These are phyloP conservation scores for Corvus cornix DNA, from an alignment of 2,113 vertebrate genomes.

Conservation along the genomic window DNA sequence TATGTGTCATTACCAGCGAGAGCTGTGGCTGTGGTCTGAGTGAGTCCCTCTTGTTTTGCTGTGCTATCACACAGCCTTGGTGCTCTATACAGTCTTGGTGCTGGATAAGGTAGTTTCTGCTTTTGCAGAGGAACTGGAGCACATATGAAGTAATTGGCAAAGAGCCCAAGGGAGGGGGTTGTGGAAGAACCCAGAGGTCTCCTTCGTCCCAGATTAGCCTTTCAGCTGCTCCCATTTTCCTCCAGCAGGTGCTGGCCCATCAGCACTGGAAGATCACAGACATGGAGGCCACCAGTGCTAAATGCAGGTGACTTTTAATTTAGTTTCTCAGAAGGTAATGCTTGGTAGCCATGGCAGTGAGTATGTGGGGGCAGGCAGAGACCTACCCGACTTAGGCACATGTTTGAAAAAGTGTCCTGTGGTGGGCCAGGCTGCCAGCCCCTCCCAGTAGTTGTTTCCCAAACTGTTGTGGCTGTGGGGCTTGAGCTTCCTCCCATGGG, in stretches of 20 bases:
- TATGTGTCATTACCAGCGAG: background rate
- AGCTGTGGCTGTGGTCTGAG: background rate
- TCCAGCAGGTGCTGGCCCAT: background rate
- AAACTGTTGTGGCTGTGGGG: background rate
- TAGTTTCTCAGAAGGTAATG: background rate
- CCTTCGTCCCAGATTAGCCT: background rate
- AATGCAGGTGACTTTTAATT: background rate
- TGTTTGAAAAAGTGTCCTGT: background rate
- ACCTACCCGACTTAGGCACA: fast-evolving
- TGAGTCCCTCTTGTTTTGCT: background rate
- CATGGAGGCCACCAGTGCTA: background rate
- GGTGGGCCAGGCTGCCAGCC: background rate
- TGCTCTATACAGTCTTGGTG: background rate
- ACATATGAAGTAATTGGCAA: background rate
- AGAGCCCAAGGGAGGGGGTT: background rate
- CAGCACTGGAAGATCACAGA: background rate
- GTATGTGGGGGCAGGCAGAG: background rate
- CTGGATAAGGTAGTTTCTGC: background rate
- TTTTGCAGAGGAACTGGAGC: background rate
- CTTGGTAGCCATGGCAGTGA: background rate
- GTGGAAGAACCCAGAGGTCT: background rate
- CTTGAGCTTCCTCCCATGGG: background rate
- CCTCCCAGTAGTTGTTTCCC: background rate
- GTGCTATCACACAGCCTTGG: background rate
- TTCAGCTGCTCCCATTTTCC: fast-evolving